A percentile compares a stretch with the other conserved stretches of the same genome.
Evolutionary conservation across 1,140 invertebrate species (phyloP).

Genomic region (Ceratosolen solmsi): DNA sequence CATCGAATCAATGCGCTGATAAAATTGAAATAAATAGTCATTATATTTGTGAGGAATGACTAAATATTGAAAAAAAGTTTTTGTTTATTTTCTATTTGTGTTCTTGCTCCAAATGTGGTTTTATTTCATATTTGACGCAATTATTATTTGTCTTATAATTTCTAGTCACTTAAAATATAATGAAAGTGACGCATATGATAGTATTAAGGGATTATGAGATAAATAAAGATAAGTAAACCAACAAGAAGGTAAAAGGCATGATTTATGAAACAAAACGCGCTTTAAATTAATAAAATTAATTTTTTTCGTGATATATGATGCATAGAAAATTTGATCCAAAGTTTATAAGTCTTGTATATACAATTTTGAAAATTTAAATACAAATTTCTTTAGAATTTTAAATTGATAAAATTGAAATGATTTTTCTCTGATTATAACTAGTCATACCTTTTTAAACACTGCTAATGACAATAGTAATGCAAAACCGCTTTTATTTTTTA

Average conservation of each 20-base stretch:
- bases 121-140: slow-evolving; percentile 31
- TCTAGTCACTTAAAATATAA: slow-evolving; percentile 41
- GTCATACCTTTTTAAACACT: too few species aligned
- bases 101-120: not conserved
- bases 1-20: not conserved
- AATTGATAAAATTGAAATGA: too few species aligned
- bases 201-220: not conserved
- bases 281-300: too few species aligned
- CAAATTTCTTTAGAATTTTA: too few species aligned
- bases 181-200: slow-evolving; percentile 49
- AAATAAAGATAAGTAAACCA: not conserved
- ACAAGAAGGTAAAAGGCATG: not conserved
- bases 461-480: too few species aligned
- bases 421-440: too few species aligned
- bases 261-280: too few species aligned
- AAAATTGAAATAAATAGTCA: slow-evolving; percentile 4
- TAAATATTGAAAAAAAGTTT: slow-evolving; percentile 24
- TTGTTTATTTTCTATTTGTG: not conserved
- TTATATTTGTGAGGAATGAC: not conserved
- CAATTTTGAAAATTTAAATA: too few species aligned
- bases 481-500: not conserved
- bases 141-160: slow-evolving; percentile 36
- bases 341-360: too few species aligned
- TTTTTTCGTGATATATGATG: too few species aligned
- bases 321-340: too few species aligned